Base-by-base conservation (phyloP, 1,140 invertebrate species). In the Dryas iulia region DNA sequence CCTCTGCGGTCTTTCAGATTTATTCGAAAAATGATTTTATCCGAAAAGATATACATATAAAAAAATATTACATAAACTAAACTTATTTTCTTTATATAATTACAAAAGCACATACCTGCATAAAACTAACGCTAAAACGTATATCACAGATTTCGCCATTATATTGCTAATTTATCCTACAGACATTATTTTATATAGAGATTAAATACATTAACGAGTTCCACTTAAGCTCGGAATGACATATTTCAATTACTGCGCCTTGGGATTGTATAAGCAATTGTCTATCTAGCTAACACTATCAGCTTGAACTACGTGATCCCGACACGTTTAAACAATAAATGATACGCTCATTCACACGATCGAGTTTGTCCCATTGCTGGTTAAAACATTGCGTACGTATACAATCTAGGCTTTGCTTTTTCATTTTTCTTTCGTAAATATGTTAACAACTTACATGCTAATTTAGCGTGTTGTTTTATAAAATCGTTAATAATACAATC, bases 271-370 rank as follows among this genome's bases (percentile, higher is more conserved):
- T 28, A 28, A 28, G 26, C 26, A 28, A 28, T 3, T 47, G 53
- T 11, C 35, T 74, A 69, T 65, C 62, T 11, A 72, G 1, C n/a
- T 39, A 14, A n/a, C 35, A 39, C 35, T 78, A 81, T 78, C 74
- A 69, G 11, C 23, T 69, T 81, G 79, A 81, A 81, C 74, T 75
- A 23, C 69, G 35, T 82, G 77, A 82, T 72, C 78, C 67, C 69
- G 28, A 30, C 68, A 70, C 59, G 60, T 59, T 66, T 65, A 23
- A 54, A 54, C 52, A 61, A 66, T 61, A 69, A 59, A 14, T 47
- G 66, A 66, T 59, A 68, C 69, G 58, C 56, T 70, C 28, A 53
- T 70, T 65, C 57, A 69, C 35, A 68, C 53, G 24, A 25, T 1
- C 53, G 24, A 18, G 5, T 47, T 2, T 47, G 39, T 21, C 14